A percentile compares a stretch with the other conserved stretches of the same genome.
Evolutionary conservation across 1,140 invertebrate genomes (phyloP).

Genomic region (Drosophila quadrilineata): DNA sequence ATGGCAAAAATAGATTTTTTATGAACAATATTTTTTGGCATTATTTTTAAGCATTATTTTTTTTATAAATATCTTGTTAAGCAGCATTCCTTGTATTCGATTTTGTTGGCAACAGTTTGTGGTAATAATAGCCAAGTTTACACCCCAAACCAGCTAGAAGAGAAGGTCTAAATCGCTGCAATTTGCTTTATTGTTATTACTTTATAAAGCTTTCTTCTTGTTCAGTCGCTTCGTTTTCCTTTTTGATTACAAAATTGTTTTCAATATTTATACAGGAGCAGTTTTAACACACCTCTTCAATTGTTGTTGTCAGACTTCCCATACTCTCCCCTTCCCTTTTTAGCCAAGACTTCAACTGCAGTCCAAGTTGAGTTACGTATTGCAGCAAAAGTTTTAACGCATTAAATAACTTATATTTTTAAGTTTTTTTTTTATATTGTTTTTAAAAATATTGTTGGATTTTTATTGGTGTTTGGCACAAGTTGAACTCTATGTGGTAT

Average conservation of each 20-base stretch:
- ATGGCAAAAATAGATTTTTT: too few species aligned
- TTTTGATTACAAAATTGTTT: slow-evolving; percentile 74
- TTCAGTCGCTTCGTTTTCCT: slow-evolving; percentile 28
- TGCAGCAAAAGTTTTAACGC: slow-evolving; percentile 75
- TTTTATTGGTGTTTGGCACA: slow-evolving; percentile 29
- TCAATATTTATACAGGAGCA: slow-evolving; percentile 62
- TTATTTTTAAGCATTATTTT: too few species aligned
- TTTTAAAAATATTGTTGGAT: slow-evolving; percentile 5
- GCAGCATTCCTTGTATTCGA: too few species aligned
- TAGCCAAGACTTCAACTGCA: slow-evolving; percentile 45
- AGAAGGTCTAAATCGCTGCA: slow-evolving; percentile 50
- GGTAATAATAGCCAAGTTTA: slow-evolving; percentile 51
- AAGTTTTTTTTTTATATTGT: slow-evolving; percentile 34
- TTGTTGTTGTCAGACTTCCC: slow-evolving; percentile 3
- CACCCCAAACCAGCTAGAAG: slow-evolving; percentile 5
- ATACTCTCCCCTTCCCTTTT: neutral
- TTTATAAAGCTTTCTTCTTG: slow-evolving; percentile 61
- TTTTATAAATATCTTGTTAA: too few species aligned
- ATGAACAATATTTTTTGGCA: too few species aligned
- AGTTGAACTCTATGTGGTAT: slow-evolving; percentile 16
- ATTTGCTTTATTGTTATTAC: slow-evolving; percentile 75
- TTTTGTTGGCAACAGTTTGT: slow-evolving; percentile 37
- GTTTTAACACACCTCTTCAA: slow-evolving; percentile 57
- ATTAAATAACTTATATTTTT: slow-evolving; percentile 69
- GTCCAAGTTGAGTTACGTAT: slow-evolving; percentile 65